phyloP scores from a whole-genome alignment of 2,113 vertebrate genomes.

The Notiomystis cincta region DNA sequence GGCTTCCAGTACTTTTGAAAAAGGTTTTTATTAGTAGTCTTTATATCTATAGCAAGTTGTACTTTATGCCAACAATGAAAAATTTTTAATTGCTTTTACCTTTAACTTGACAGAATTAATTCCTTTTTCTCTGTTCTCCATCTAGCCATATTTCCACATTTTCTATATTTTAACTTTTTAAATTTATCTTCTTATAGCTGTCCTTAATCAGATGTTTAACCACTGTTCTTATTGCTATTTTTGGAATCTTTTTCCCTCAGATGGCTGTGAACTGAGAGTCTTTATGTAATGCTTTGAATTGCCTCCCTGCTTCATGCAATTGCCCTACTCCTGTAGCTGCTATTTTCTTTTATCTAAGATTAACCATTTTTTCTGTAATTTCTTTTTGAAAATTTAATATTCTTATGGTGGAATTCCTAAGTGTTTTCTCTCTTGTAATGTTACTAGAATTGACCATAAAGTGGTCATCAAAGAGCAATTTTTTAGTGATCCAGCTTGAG shows the following conservation, averaged over 20 bases:
- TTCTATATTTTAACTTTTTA: neutral
- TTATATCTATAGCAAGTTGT: neutral
- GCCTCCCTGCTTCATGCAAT: neutral
- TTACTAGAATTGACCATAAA: neutral
- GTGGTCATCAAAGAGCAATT: neutral
- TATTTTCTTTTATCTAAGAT: neutral
- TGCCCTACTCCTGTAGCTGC: neutral
- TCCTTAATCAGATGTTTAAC: neutral
- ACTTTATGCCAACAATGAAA: neutral
- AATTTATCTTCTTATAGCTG: neutral
- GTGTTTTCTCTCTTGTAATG: neutral
- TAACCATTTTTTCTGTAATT: neutral
- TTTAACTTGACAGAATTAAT: neutral
- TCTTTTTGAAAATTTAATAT: neutral
- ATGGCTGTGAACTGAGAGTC: neutral
- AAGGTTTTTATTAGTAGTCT: neutral
- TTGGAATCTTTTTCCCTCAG: neutral
- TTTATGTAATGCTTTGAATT: neutral
- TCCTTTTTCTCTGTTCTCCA: neutral
- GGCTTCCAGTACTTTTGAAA: neutral
- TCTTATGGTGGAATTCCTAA: neutral
- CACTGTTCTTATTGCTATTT: neutral
- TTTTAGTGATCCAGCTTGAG: neutral
- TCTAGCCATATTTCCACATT: neutral
- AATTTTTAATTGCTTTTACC: neutral